phyloP scores from a whole-genome alignment of 1,140 invertebrate species.

The Magallana gigas region DNA sequence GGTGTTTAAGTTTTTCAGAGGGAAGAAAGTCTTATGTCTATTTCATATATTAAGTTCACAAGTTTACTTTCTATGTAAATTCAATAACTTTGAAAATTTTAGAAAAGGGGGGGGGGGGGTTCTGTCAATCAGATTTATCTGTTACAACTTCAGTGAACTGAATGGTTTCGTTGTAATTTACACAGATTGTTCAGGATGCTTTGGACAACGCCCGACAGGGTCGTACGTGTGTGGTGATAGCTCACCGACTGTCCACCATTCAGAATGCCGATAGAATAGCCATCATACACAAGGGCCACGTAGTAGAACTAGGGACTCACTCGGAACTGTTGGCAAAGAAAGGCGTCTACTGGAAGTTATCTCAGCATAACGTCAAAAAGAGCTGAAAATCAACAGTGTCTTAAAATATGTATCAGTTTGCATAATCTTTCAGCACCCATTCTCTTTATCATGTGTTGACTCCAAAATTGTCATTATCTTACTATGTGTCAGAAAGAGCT shows the following conservation, averaged over 20 bases:
- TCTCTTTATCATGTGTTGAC: no score
- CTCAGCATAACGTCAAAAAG: constrained; percentile 56
- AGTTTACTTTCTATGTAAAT: no score
- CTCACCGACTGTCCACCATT: constrained; percentile 82
- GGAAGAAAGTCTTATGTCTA: no score
- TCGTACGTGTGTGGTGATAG: constrained; percentile 81
- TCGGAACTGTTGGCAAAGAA: constrained; percentile 77
- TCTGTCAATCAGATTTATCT: no score
- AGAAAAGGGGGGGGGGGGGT: no score
- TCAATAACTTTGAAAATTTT: no score
- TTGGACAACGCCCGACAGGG: constrained; percentile 77
- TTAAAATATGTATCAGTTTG: no score
- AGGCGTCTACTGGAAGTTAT: constrained; percentile 69
- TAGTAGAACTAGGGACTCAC: constrained; percentile 81
- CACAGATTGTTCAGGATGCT: constrained; percentile 81
- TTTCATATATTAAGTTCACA: no score
- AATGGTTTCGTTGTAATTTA: neutral
- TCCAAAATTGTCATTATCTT: no score
- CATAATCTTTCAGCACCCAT: no score
- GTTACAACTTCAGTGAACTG: no score
- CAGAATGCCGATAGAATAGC: constrained; percentile 82
- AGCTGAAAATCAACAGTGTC: neutral
- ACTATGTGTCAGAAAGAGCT: constrained; percentile 38
- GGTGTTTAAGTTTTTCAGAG: no score
- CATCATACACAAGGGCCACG: constrained; percentile 80